These are phyloP conservation scores for Rutpela maculata DNA, from an alignment of 2,888 invertebrate genomes.

Conservation along the genomic window DNA sequence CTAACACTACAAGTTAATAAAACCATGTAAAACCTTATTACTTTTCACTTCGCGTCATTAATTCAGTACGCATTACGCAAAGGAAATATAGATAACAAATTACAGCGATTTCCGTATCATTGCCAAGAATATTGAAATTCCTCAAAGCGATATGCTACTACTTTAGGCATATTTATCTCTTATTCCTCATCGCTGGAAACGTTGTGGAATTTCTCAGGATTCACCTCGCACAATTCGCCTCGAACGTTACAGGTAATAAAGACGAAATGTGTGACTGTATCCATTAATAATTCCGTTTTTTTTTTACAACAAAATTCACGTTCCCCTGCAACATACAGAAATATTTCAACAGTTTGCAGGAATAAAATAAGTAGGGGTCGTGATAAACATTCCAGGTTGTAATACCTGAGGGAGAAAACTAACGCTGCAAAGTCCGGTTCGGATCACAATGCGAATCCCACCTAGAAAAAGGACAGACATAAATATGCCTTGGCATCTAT, in stretches of 20 bases:
- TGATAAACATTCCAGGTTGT: constrained; percentile 56
- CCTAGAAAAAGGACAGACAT: constrained; percentile 68
- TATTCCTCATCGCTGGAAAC: not conserved
- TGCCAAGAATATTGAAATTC: no score
- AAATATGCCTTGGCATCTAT: constrained; percentile 69
- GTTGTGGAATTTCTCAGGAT: constrained; percentile 4
- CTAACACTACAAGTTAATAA: no score
- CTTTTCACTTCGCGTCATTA: no score
- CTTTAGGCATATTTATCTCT: constrained; percentile 5
- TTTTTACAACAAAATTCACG: constrained; percentile 17
- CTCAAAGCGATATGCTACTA: no score
- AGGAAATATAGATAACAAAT: no score
- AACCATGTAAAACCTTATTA: no score
- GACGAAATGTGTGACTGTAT: constrained; percentile 49
- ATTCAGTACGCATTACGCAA: no score
- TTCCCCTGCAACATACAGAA: constrained; percentile 18
- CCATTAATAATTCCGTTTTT: constrained; percentile 56
- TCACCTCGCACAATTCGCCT: constrained; percentile 7
- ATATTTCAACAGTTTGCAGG: constrained; percentile 31
- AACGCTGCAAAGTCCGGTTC: constrained; percentile 57
- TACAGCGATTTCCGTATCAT: no score
- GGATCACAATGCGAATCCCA: constrained; percentile 65
- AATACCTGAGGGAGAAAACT: constrained; percentile 59
- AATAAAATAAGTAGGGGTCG: constrained; percentile 39
- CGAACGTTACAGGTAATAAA: constrained; percentile 43